Base-by-base conservation (phyloP, 2,888 invertebrate species). In the Sepiola atlantica region DNA sequence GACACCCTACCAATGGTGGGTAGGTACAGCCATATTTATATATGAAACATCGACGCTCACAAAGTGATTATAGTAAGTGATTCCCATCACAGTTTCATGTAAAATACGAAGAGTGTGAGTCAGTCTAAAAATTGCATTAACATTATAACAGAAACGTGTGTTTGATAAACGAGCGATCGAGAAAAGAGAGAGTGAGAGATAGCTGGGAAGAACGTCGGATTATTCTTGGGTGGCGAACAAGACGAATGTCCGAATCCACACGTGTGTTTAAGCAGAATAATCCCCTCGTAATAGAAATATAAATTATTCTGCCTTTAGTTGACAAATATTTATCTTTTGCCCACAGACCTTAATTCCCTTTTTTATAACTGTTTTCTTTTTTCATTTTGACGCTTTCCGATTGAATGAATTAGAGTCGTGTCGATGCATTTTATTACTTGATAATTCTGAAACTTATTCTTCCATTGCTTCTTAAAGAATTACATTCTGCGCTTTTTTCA, bases 271-370 rank as follows among this genome's bases (percentile, higher is more conserved):
- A 77, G 77, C 10, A 77, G 77, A 77, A 28, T 77, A 77, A 77
- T 77, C 77, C 77, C 28, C 77, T 77, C 77, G 28, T 77, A 77
- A 77, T 77, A 77, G 77, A 77, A 77, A 77, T 77, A 77, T 77
- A 77, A 77, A 77, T 77, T 77, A 77, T 77, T 77, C 77, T n/a
- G 28, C n/a, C n/a, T 77, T 77, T 77, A 77, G 77, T 77, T 18
- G 77, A 77, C 77, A 77, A 77, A 77, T 77, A 77, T 77, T 77
- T 77, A 77, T 77, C 77, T 77, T 77, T 77, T 77, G 28, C 14
- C 77, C 28, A 77, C 77, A 77, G 77, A 77, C n/a, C 77, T n/a
- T 10, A 77, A 77, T 77, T 77, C 10, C n/a, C 10, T 77, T 77
- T 2, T 77, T n/a, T n/a, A 24, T 28, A 28, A 28, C n/a, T 77